Evolutionary conservation across 64 coral and sea anemone genomes (phyloP).

Genomic region (Pachyseris speciosa): DNA sequence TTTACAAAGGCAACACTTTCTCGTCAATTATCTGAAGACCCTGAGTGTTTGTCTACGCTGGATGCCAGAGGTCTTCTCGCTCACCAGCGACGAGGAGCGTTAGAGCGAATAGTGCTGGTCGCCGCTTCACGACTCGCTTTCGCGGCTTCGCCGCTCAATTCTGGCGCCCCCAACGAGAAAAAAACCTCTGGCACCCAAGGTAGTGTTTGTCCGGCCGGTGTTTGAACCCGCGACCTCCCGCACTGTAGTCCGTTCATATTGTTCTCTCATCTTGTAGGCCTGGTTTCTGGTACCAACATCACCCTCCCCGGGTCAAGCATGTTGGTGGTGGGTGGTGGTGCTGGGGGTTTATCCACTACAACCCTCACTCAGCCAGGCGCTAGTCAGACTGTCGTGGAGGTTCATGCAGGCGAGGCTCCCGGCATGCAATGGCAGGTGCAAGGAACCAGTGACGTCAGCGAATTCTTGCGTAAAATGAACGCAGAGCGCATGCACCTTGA

Average conservation of each 20-base stretch:
- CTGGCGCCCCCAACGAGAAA: too few species aligned
- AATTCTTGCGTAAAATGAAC: constrained; percentile 94
- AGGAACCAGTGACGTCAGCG: constrained; percentile 90
- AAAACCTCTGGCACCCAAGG: too few species aligned
- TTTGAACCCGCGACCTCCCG: not conserved
- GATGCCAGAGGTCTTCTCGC: too few species aligned
- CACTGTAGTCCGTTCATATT: not conserved
- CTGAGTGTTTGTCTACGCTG: too few species aligned
- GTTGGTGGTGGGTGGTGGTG: not conserved
- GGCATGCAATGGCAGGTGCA: constrained; percentile 74
- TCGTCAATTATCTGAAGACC: too few species aligned
- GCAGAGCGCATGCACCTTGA: constrained; percentile 95
- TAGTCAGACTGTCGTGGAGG: not conserved
- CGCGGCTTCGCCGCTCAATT: too few species aligned
- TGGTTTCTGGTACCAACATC: constrained; percentile 17
- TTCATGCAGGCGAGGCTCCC: constrained; percentile 23
- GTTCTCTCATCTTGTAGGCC: not conserved
- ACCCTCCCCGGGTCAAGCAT: constrained; percentile 23
- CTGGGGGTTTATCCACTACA: not conserved
- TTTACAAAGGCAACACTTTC: too few species aligned
- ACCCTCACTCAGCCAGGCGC: constrained; percentile 46
- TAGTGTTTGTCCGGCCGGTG: not conserved
- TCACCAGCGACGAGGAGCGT: too few species aligned
- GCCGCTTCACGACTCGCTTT: too few species aligned
- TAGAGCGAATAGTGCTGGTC: too few species aligned